Percentiles rank a stretch among this genome's conserved stretches.
phyloP scores from a whole-genome alignment of 2,888 invertebrate species.

The Caradrina kadenii region DNA sequence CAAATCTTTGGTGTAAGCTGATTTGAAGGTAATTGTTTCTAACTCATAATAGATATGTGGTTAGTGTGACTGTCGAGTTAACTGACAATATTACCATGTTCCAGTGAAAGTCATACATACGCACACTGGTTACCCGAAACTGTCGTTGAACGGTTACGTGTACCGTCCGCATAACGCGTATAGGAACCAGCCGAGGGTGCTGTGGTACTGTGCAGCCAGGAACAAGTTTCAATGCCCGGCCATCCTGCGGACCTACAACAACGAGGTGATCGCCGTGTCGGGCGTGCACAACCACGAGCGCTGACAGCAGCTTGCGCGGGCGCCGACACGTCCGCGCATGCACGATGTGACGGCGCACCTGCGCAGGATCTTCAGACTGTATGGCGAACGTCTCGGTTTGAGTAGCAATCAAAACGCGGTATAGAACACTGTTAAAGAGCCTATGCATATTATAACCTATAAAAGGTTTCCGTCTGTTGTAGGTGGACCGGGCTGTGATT shows the following conservation, averaged over 20 bases:
- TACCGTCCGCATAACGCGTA: slow-evolving; percentile 87
- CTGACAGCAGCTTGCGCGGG: slow-evolving; percentile 71
- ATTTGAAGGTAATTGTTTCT: slow-evolving; percentile 58
- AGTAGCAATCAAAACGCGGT: slow-evolving; percentile 38
- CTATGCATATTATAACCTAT: neutral
- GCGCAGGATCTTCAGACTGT: slow-evolving; percentile 71
- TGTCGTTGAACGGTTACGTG: slow-evolving; percentile 80
- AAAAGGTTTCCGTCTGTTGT: neutral
- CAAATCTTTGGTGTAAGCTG: slow-evolving; percentile 40
- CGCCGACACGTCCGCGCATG: slow-evolving; percentile 56
- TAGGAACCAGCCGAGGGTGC: slow-evolving; percentile 81
- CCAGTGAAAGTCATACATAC: slow-evolving; percentile 82
- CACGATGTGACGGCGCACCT: slow-evolving; percentile 63
- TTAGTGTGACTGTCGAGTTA: slow-evolving; percentile 31
- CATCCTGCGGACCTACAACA: slow-evolving; percentile 78
- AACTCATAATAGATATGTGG: slow-evolving; percentile 18
- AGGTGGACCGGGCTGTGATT: neutral
- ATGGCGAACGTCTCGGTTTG: slow-evolving; percentile 71
- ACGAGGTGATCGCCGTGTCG: slow-evolving; percentile 77
- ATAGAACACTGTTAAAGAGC: slow-evolving; percentile 8
- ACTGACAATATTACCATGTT: slow-evolving; percentile 67
- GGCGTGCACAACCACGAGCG: slow-evolving; percentile 81
- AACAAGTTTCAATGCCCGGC: slow-evolving; percentile 81
- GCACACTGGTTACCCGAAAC: slow-evolving; percentile 83
- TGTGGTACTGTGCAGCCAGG: slow-evolving; percentile 86